Percentiles rank a stretch among this genome's conserved stretches.
Evolutionary conservation across 2,888 invertebrate genomes (phyloP).

Genomic region (Habrosyne pyritoides): DNA sequence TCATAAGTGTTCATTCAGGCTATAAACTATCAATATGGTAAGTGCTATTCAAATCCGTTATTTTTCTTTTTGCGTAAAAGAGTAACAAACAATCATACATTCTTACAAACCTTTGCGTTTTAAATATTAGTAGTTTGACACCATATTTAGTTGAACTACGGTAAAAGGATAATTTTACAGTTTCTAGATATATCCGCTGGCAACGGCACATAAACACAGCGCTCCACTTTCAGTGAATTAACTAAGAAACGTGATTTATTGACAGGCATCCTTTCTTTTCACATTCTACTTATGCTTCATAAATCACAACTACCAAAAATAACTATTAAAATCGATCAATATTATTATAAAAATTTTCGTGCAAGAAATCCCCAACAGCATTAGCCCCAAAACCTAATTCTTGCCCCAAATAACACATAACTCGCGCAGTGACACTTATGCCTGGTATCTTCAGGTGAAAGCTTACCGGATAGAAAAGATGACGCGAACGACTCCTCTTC

Average conservation of each 20-base stretch:
- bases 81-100: too few species aligned
- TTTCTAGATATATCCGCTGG: not conserved
- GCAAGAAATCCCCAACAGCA: too few species aligned
- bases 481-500: conserved; percentile 92
- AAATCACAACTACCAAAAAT: not conserved
- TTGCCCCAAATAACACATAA: not conserved
- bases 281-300: not conserved
- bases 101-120: too few species aligned
- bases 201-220: not conserved
- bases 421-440: conserved; percentile 19
- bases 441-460: conserved; percentile 23
- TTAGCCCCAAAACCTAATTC: too few species aligned
- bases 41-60: not conserved
- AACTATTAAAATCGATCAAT: not conserved
- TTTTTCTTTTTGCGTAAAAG: too few species aligned
- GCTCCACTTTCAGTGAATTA: not conserved
- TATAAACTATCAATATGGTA: too few species aligned
- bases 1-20: too few species aligned
- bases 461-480: conserved; percentile 91
- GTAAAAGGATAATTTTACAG: not conserved
- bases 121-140: not conserved
- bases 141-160: not conserved
- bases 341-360: too few species aligned
- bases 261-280: not conserved
- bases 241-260: not conserved